phyloP scores from a whole-genome alignment of 2,888 invertebrate genomes.

The Eupithecia subfuscata region DNA sequence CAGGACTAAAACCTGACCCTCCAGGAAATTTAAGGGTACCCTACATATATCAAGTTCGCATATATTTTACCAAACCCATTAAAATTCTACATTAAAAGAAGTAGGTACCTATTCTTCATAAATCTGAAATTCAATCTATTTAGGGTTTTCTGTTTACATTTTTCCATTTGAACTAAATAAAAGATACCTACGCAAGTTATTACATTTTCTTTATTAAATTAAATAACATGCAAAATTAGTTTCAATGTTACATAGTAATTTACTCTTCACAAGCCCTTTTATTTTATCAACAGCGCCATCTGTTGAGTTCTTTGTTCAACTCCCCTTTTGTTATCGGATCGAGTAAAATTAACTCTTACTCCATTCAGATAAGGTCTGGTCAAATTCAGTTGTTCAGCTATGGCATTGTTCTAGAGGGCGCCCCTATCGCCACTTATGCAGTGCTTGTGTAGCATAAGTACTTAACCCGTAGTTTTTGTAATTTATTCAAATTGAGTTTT shows the following conservation, averaged over 20 bases:
- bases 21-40: background rate
- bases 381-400: constrained; percentile 54
- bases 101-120: too few species aligned
- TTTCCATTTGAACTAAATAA: background rate
- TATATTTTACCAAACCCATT: background rate
- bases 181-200: background rate
- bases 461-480: constrained; percentile 10
- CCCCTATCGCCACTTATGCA: constrained; percentile 68
- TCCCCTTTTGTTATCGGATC: constrained; percentile 42
- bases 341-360: constrained; percentile 57
- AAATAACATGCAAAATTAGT: background rate
- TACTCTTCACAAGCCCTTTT: constrained; percentile 33
- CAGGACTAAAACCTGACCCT: constrained; percentile 6
- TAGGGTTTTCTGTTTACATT: background rate
- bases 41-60: background rate
- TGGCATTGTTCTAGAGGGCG: constrained; percentile 65
- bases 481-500: constrained; percentile 11
- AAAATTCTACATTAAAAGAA: background rate
- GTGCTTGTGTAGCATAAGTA: constrained; percentile 19
- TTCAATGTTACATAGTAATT: constrained; percentile 7
- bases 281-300: constrained; percentile 60
- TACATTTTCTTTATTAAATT: background rate
- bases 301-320: constrained; percentile 75
- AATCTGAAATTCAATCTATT: background rate
- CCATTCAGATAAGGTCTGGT: constrained; percentile 56